phyloP scores from a whole-genome alignment of 2,113 vertebrate species.

The Odobenus rosmarus region DNA sequence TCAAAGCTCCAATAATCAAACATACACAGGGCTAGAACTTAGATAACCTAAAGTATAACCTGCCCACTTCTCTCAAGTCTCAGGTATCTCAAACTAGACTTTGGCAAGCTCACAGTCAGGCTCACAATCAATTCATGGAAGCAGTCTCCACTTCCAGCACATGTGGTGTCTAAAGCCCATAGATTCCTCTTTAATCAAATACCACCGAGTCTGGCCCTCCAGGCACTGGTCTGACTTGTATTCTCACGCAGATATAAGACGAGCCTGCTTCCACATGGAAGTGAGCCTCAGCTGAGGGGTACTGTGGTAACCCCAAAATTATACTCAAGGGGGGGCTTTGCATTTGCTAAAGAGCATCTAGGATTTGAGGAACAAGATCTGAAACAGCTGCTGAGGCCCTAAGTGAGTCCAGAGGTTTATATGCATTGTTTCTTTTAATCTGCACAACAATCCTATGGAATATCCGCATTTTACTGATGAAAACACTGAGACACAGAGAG shows the following conservation, averaged over 20 bases:
- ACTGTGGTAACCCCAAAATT: not conserved
- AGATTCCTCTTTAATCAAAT: slow-evolving; percentile 18
- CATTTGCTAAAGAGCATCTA: not conserved
- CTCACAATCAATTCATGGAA: not conserved
- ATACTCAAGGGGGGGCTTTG: not conserved
- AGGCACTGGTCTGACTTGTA: slow-evolving; percentile 14
- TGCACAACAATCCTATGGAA: not conserved
- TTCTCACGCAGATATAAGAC: not conserved
- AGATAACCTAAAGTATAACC: not conserved
- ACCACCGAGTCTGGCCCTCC: not conserved
- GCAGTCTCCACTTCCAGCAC: not conserved
- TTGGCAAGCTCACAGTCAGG: not conserved
- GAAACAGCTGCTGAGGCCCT: not conserved
- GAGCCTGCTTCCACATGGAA: not conserved
- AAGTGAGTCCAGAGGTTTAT: not conserved
- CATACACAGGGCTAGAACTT: not conserved
- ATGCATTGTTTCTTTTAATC: not conserved
- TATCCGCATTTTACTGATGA: not conserved
- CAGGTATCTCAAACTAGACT: not conserved
- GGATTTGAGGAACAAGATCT: slow-evolving; percentile 27
- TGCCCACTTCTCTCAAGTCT: not conserved
- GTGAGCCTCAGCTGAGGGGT: slow-evolving; percentile 12
- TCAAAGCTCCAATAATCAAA: slow-evolving; percentile 27
- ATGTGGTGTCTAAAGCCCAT: not conserved
- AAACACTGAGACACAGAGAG: slow-evolving; percentile 19